Conservation (phyloP, 2,888 invertebrate species). For the Drosophila longiperda region DNA sequence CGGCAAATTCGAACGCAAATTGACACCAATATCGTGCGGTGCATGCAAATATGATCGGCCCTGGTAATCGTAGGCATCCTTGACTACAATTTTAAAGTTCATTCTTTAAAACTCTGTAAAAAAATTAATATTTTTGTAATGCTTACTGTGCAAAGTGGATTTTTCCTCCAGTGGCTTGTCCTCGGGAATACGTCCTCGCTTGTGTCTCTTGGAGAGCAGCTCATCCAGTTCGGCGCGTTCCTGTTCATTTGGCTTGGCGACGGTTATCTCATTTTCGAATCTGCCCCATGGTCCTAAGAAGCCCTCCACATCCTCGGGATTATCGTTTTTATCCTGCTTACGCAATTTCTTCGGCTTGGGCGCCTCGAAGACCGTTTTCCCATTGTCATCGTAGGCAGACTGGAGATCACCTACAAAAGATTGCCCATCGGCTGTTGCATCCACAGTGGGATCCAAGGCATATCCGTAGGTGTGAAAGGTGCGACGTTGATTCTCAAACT, state of each 20-base stretch:
- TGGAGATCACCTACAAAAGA: slow-evolving; percentile 87
- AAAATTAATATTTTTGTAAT: background rate
- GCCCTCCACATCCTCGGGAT: slow-evolving; percentile 96
- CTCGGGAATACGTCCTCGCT: slow-evolving; percentile 93
- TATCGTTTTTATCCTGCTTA: slow-evolving; percentile 94
- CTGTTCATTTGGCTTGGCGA: slow-evolving; percentile 96
- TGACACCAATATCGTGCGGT: slow-evolving; percentile 96
- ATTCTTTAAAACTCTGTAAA: background rate
- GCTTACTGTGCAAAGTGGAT: slow-evolving; percentile 94
- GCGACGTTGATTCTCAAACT: slow-evolving; percentile 97
- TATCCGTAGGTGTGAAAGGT: slow-evolving; percentile 98
- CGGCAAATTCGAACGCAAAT: slow-evolving; percentile 93
- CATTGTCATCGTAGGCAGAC: slow-evolving; percentile 90
- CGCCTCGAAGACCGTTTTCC: slow-evolving; percentile 96
- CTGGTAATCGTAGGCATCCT: slow-evolving; percentile 97
- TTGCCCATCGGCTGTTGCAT: slow-evolving; percentile 86
- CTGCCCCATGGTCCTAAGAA: slow-evolving; percentile 99
- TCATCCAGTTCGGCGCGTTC: slow-evolving; percentile 98
- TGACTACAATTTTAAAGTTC: slow-evolving; percentile 87
- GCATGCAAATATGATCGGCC: slow-evolving; percentile 97
- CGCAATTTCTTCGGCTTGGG: slow-evolving; percentile 92
- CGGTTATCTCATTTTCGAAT: slow-evolving; percentile 94
- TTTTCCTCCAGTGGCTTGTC: slow-evolving; percentile 98
- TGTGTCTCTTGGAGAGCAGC: slow-evolving; percentile 95
- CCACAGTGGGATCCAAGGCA: slow-evolving; percentile 96